These are phyloP conservation scores for Cacatua alba DNA, from an alignment of 2,113 vertebrate species.

Conservation along the genomic window DNA sequence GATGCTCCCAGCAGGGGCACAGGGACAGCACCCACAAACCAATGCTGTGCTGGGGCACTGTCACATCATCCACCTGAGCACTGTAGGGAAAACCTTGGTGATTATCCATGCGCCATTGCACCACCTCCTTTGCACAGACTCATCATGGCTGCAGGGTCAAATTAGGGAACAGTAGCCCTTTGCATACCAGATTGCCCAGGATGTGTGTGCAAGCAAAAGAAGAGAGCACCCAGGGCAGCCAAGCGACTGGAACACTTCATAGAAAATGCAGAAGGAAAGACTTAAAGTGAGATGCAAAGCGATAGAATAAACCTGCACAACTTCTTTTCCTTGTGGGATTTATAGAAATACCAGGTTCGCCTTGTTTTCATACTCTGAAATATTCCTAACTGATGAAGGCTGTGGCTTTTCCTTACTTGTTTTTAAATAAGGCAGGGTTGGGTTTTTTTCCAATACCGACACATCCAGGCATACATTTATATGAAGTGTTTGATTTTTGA, in stretches of 20 bases:
- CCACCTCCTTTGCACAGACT: not conserved
- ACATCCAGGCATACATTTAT: not conserved
- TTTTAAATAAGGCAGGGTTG: not conserved
- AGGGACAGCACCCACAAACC: not conserved
- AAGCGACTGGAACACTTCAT: not conserved
- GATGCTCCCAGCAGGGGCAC: not conserved
- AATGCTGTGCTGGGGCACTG: not conserved
- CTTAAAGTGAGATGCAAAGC: not conserved
- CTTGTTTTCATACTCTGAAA: not conserved
- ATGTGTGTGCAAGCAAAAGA: not conserved
- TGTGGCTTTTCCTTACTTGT: not conserved
- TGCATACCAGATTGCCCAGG: not conserved
- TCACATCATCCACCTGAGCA: not conserved
- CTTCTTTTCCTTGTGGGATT: not conserved
- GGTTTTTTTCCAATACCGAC: not conserved
- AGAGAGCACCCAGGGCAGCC: not conserved
- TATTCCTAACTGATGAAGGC: not conserved
- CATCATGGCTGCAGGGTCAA: not conserved
- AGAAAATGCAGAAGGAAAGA: not conserved
- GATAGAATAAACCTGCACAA: not conserved
- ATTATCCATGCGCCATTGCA: not conserved
- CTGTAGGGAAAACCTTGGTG: not conserved
- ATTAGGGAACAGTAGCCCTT: not conserved
- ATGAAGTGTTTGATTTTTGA: not conserved
- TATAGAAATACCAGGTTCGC: not conserved